phyloP scores from a whole-genome alignment of 2,113 vertebrate species.

The Forbesichthys papilliferus region DNA sequence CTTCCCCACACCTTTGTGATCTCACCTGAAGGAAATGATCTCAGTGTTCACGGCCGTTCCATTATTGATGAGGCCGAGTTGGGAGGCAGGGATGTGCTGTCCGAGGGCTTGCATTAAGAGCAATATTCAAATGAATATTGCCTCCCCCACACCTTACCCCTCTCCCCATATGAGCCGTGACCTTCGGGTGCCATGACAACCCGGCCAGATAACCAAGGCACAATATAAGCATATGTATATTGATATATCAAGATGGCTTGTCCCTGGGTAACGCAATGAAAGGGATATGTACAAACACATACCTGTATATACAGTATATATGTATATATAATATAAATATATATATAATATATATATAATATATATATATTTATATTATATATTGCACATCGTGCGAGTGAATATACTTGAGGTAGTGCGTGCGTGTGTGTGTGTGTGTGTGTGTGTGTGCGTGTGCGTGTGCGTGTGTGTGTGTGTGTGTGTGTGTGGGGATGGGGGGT shows the following conservation, averaged over 20 bases:
- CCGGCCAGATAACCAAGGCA: constrained; percentile 63
- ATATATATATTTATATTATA: too few relatives aligned
- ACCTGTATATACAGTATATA: constrained; percentile 53
- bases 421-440: too few relatives aligned
- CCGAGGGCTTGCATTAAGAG: constrained; percentile 69
- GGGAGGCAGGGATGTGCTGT: constrained; percentile 63
- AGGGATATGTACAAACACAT: constrained; percentile 41
- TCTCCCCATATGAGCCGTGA: constrained; percentile 63
- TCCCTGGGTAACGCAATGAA: constrained; percentile 71
- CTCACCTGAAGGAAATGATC: constrained; percentile 64
- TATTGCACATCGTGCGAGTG: constrained; percentile 46
- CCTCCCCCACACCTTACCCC: background rate
- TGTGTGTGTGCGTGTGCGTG: too few relatives aligned
- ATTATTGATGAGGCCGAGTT: constrained; percentile 74
- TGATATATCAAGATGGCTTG: constrained; percentile 75
- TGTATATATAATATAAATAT: constrained; percentile 2
- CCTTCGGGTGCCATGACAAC: constrained; percentile 70
- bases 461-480: constrained; percentile 34
- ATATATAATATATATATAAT: constrained; percentile 13
- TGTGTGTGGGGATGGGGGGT: constrained; percentile 40
- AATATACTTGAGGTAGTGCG: constrained; percentile 12
- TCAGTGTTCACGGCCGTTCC: constrained; percentile 61
- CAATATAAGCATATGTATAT: constrained; percentile 75
- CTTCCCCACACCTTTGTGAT: constrained; percentile 32
- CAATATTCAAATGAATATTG: constrained; percentile 69